phyloP scores from a whole-genome alignment of 1,140 invertebrate species.

The Cardiocondyla obscurior region DNA sequence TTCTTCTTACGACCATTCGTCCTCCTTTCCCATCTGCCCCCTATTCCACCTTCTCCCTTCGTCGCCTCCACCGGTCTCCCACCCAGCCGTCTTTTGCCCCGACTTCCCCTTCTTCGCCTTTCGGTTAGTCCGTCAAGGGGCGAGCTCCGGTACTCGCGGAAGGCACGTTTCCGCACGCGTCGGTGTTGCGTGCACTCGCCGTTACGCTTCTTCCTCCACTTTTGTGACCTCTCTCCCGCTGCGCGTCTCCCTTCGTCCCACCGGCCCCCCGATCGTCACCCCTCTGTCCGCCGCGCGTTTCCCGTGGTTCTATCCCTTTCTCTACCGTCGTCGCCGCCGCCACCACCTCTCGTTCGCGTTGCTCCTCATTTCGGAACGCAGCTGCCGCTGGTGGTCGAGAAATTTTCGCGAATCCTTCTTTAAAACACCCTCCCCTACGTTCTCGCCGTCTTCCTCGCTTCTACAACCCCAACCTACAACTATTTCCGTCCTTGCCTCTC shows the following conservation, averaged over 20 bases:
- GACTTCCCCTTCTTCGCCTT: conserved; percentile 50
- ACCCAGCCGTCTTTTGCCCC: conserved; percentile 43
- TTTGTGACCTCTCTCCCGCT: conserved; percentile 65
- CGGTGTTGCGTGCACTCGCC: conserved; percentile 76
- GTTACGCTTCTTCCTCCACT: conserved; percentile 77
- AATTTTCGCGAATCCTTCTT: conserved; percentile 68
- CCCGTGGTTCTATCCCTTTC: background rate
- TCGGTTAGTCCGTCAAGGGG: conserved; percentile 68
- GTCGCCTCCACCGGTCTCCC: conserved; percentile 41
- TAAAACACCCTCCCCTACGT: conserved; percentile 26
- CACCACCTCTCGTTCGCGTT: conserved; percentile 55
- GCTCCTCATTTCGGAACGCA: conserved; percentile 70
- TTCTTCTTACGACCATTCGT: conserved; percentile 62
- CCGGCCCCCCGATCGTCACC: background rate
- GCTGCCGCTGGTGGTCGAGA: conserved; percentile 71
- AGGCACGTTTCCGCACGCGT: conserved; percentile 76
- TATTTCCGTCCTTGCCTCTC: conserved; percentile 10
- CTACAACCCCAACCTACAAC: conserved; percentile 9
- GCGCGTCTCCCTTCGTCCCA: background rate
- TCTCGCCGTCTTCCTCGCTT: conserved; percentile 39
- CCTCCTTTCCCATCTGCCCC: conserved; percentile 22
- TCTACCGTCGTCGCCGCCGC: conserved; percentile 8
- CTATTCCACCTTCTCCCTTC: conserved; percentile 28
- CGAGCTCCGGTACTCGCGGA: conserved; percentile 70
- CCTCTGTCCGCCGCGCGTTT: background rate